A percentile compares a stretch with the other conserved stretches of the same genome.
Conservation (phyloP, 2,888 invertebrate genomes). For the Lepidocyrtinus sp. region DNA sequence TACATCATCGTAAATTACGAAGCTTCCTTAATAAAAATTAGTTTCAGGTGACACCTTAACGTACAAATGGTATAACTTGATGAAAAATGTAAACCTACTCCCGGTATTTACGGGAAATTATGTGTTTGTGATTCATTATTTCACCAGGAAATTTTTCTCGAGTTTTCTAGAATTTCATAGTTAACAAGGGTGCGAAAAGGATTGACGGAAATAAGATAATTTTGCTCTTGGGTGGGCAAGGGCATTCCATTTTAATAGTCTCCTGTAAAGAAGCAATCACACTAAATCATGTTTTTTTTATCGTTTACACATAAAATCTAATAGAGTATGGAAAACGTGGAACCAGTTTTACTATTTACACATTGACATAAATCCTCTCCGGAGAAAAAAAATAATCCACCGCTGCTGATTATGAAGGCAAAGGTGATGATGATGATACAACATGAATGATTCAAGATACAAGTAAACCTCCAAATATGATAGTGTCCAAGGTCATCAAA, state of each 20-base stretch:
- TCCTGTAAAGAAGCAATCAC: not conserved
- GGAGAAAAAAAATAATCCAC: constrained; percentile 3
- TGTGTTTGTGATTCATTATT: too few species aligned
- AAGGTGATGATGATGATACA: constrained; percentile 42
- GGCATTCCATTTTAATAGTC: not conserved
- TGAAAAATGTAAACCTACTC: too few species aligned
- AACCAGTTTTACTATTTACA: not conserved
- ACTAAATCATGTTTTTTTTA: not conserved
- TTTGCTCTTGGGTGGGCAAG: constrained; percentile 5
- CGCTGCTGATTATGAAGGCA: not conserved
- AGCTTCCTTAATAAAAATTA: constrained; percentile 6
- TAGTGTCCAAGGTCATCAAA: constrained; percentile 48
- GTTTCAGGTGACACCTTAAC: too few species aligned
- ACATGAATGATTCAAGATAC: constrained; percentile 25
- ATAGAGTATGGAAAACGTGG: constrained; percentile 8
- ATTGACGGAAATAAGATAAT: not conserved
- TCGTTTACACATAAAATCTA: not conserved
- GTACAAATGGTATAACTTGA: too few species aligned
- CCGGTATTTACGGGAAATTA: too few species aligned
- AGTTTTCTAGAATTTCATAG: too few species aligned
- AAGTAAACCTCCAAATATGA: constrained; percentile 59
- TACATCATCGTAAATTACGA: not conserved
- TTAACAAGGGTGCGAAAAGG: not conserved
- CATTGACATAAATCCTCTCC: not conserved
- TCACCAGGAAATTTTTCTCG: too few species aligned